Evolutionary conservation across 1,140 invertebrate species (phyloP).

Genomic region (Caenorhabditis brenneri): DNA sequence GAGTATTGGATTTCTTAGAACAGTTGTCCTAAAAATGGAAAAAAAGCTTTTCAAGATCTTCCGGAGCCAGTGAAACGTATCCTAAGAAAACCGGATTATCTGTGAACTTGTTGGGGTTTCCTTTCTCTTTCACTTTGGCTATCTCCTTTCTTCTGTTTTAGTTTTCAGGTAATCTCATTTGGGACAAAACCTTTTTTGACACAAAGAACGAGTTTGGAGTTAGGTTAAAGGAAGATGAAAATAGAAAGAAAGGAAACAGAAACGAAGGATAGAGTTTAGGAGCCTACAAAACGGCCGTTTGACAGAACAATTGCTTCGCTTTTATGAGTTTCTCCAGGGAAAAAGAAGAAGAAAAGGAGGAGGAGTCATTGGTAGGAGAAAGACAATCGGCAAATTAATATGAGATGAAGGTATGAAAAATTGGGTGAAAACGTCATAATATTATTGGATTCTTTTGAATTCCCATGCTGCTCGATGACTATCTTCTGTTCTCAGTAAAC

Average conservation of each 20-base stretch:
- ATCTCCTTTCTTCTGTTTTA: neutral
- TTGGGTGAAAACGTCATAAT: neutral
- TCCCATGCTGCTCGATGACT: too few species aligned
- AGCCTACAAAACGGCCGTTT: neutral
- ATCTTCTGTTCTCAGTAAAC: too few species aligned
- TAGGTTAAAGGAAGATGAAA: neutral
- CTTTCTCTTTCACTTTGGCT: neutral
- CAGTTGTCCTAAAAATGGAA: neutral
- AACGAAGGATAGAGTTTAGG: neutral
- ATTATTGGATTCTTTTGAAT: too few species aligned
- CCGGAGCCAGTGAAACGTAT: neutral
- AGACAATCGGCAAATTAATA: constrained; percentile 14
- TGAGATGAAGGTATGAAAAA: neutral
- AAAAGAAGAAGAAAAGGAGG: neutral
- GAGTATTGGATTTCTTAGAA: neutral
- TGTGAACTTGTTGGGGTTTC: neutral
- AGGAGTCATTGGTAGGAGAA: neutral
- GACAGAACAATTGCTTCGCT: constrained; percentile 27
- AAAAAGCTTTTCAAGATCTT: neutral
- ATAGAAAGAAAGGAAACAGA: neutral
- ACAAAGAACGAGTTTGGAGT: neutral
- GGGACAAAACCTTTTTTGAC: neutral
- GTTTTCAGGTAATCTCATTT: constrained; percentile 20
- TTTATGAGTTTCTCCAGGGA: constrained; percentile 18
- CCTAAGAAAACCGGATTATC: neutral